A percentile compares a stretch with the other conserved stretches of the same genome.
Evolutionary conservation across 2,888 invertebrate genomes (phyloP).

Genomic region (Andricus curvator): DNA sequence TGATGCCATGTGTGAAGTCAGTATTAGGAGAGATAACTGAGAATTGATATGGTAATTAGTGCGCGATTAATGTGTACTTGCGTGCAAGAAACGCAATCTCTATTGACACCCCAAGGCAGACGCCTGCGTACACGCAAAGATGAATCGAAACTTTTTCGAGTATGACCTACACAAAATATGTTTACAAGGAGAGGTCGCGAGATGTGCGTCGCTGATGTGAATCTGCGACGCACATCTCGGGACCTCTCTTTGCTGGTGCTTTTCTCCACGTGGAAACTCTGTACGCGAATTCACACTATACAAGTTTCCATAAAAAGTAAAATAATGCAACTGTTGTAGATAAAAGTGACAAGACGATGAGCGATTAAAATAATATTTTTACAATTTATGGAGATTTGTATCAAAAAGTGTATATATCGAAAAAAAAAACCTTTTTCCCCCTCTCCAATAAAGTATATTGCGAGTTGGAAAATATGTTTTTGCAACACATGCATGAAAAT

Average conservation of each 20-base stretch:
- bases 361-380: not conserved
- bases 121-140: not conserved
- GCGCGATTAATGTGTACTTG: conserved; percentile 13
- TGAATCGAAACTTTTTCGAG: not conserved
- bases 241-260: too few relatives aligned
- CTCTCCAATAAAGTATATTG: not conserved
- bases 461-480: not conserved
- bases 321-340: not conserved
- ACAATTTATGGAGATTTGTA: not conserved
- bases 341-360: not conserved
- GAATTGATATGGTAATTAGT: conserved; percentile 37
- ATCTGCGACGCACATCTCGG: too few relatives aligned
- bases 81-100: conserved; percentile 1
- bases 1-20: conserved; percentile 22
- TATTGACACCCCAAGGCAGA: not conserved
- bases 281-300: not conserved
- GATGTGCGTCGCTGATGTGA: too few relatives aligned
- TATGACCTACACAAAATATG: too few relatives aligned
- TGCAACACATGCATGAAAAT: too few relatives aligned
- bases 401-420: not conserved
- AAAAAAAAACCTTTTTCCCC: not conserved
- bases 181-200: too few relatives aligned
- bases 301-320: not conserved
- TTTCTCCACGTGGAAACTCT: too few relatives aligned
- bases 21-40: conserved; percentile 9